phyloP scores from a whole-genome alignment of 2,113 vertebrate species.

The Anarhynchus alexandrinus region DNA sequence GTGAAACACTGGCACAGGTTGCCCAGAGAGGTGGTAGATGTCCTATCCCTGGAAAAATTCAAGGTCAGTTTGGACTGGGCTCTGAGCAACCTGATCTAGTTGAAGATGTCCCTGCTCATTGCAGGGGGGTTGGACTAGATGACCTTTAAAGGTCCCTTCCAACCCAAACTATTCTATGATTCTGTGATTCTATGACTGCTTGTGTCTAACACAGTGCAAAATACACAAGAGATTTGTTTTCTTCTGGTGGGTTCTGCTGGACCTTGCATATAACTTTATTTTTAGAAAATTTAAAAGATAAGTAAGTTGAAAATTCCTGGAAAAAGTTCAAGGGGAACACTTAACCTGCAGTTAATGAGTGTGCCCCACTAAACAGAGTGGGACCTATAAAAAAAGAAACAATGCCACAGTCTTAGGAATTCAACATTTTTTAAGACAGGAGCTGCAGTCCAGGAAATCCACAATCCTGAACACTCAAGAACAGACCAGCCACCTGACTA shows the following conservation, averaged over 20 bases:
- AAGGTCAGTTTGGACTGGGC: neutral
- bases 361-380: neutral
- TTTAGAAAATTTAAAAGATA: neutral
- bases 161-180: neutral
- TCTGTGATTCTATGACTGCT: neutral
- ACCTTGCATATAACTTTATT: neutral
- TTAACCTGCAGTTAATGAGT: neutral
- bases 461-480: neutral
- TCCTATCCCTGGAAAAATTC: neutral
- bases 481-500: neutral
- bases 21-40: neutral
- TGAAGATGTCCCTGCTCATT: neutral
- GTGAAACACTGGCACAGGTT: neutral
- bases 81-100: neutral
- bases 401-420: neutral
- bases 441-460: neutral
- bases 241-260: neutral
- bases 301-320: neutral
- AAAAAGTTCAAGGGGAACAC: neutral
- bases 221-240: neutral
- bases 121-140: neutral
- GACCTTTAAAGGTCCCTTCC: neutral
- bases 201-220: neutral
- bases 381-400: neutral
- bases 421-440: neutral